phyloP scores from a whole-genome alignment of 2,888 invertebrate species.

The Meandrusa payeni region DNA sequence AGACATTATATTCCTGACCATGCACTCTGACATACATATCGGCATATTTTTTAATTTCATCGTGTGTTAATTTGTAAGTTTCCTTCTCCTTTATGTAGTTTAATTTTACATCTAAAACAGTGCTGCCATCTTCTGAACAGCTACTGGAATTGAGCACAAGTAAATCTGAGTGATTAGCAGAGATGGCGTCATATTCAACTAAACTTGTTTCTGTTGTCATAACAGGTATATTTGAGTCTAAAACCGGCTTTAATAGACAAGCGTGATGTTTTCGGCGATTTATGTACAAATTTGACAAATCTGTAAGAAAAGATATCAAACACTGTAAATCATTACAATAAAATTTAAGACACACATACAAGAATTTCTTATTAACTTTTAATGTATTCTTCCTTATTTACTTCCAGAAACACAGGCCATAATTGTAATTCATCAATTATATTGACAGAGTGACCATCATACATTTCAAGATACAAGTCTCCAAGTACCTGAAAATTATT shows the following conservation, averaged over 20 bases:
- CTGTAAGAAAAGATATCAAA: constrained; percentile 33
- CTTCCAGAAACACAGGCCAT: constrained; percentile 48
- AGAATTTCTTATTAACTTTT: constrained; percentile 37
- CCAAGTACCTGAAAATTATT: constrained; percentile 46
- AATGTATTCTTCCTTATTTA: constrained; percentile 40
- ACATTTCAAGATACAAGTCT: constrained; percentile 43
- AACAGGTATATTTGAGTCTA: constrained; percentile 32
- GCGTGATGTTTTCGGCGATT: constrained; percentile 44
- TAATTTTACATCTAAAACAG: constrained; percentile 32
- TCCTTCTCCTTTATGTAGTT: constrained; percentile 25
- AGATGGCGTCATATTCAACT: constrained; percentile 40
- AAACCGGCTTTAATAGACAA: constrained; percentile 43
- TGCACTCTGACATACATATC: constrained; percentile 38
- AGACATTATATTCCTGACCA: constrained; percentile 43
- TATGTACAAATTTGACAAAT: constrained; percentile 39
- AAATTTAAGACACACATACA: neutral
- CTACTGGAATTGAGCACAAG: constrained; percentile 17
- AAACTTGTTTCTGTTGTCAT: constrained; percentile 34
- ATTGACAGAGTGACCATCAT: constrained; percentile 37
- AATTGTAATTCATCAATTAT: constrained; percentile 43
- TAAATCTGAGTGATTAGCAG: constrained; percentile 28
- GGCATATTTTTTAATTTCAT: constrained; percentile 48
- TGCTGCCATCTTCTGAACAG: constrained; percentile 40
- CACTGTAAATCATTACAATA: constrained; percentile 7
- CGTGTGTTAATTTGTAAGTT: constrained; percentile 37